Evolutionary conservation across 2,888 invertebrate genomes (phyloP), one percentile per base, ranked within the genome.

Genomic region (Conus canariensis): DNA sequence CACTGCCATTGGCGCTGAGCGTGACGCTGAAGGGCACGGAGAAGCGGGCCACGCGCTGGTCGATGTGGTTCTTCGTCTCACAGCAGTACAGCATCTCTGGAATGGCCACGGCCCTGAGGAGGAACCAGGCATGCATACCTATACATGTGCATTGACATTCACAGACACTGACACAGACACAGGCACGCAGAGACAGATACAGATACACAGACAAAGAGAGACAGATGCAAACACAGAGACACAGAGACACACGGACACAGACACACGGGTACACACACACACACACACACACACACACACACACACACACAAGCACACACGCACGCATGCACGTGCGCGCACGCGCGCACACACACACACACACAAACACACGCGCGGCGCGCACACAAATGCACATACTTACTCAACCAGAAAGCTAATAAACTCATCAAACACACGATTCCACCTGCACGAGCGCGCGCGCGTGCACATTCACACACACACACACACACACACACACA

Each of bases 11-110:
- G 59, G 94, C 94, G 88, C 95, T 95, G 25, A 95, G 91, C 0
- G 95, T 95, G 2, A 94, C 94, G 88, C 94, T 93, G 90, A 95
- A 94, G 0, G 95, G 95, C n/a, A 95, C 92, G 4, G 94, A 93
- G 86, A 94, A 92, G 0, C 95, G 91, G 0, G 94, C 91, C 5
- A 95, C 93, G 45, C 94, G 70, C 59, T 93, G 92, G 90, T 95
- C 95, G 10, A 95, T 94, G 58, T 92, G 92, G 89, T 94, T 93
- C 30, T 92, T 93, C 14, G 92, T 93, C 82, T 94, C 94, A 87
- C 94, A 93, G 10, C 93, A 92, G n/a, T 93, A 56, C 70, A 94
- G 87, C 95, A 95, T 95, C 89, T 95, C 95, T 1, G 95, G 95
- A 1, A 89, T 59, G 19, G 85, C 89, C 22, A 89, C 89, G 1